Conservation (phyloP, 2,797 vertebrate genomes). For the Hoplostethus atlanticus region DNA sequence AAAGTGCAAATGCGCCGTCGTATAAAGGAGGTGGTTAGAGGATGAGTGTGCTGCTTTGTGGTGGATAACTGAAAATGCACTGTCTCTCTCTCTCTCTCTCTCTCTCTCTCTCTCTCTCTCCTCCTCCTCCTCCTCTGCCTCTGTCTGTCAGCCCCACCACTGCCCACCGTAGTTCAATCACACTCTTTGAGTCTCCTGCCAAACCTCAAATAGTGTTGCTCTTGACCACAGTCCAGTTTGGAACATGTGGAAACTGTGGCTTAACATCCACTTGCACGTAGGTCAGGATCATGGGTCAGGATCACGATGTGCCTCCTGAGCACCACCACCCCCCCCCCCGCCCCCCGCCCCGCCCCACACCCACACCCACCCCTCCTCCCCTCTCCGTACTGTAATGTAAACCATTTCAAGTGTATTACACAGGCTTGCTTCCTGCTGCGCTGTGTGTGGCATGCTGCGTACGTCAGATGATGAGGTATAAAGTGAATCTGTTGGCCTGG, state of each 20-base stretch:
- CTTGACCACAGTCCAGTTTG: constrained; percentile 75
- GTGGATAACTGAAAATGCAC: background rate
- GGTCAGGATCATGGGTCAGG: constrained; percentile 74
- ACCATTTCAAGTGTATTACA: constrained; percentile 80
- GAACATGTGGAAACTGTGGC: constrained; percentile 68
- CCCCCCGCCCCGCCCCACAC: no score
- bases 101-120: constrained; percentile 10
- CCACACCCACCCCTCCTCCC: constrained; percentile 16
- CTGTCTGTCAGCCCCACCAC: constrained; percentile 27
- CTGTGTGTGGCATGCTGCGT: constrained; percentile 80
- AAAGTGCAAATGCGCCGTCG: constrained; percentile 59
- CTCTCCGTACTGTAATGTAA: constrained; percentile 73
- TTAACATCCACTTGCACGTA: constrained; percentile 77
- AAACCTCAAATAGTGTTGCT: constrained; percentile 76
- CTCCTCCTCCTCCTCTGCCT: constrained; percentile 21
- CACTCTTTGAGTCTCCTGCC: constrained; percentile 67
- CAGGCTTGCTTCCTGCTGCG: constrained; percentile 75
- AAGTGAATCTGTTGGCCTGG: constrained; percentile 73
- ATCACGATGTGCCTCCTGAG: constrained; percentile 74
- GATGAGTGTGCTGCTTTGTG: constrained; percentile 35
- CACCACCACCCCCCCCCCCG: constrained; percentile 16
- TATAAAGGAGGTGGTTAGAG: constrained; percentile 34
- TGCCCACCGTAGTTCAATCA: constrained; percentile 62
- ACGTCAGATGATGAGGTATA: constrained; percentile 80
- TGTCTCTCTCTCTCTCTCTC: constrained; percentile 13